Evolutionary conservation across 2,113 vertebrate species (phyloP).

Genomic region (Grus americana): DNA sequence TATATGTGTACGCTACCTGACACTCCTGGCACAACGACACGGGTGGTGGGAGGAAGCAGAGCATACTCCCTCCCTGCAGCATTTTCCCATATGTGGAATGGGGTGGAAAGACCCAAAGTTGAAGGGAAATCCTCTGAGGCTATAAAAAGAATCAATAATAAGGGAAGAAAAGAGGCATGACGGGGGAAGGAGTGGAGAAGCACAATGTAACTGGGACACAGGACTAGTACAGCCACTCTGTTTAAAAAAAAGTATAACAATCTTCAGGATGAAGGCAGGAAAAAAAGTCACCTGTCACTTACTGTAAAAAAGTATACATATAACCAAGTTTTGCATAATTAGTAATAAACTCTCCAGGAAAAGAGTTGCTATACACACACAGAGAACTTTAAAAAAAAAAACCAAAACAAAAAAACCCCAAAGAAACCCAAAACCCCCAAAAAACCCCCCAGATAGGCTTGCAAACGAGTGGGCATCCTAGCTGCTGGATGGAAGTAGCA

Average conservation of each 20-base stretch:
- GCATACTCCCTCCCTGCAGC: background rate
- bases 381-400: too few relatives aligned
- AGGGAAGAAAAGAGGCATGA: background rate
- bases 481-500: background rate
- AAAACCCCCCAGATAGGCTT: too few relatives aligned
- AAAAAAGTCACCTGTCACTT: background rate
- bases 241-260: background rate
- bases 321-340: rapidly evolving
- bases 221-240: background rate
- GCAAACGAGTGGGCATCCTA: background rate
- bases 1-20: rapidly evolving
- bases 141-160: background rate
- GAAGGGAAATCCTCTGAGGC: slow-evolving; percentile 10
- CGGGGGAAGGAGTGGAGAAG: background rate
- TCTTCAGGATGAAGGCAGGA: background rate
- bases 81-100: background rate
- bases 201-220: rapidly evolving
- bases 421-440: too few relatives aligned
- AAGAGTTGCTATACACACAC: background rate
- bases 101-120: background rate
- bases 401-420: too few relatives aligned
- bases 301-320: background rate
- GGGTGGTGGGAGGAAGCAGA: background rate
- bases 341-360: background rate
- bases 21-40: background rate